Conservation (phyloP, 1,140 invertebrate species). For the Papilio polytes region DNA sequence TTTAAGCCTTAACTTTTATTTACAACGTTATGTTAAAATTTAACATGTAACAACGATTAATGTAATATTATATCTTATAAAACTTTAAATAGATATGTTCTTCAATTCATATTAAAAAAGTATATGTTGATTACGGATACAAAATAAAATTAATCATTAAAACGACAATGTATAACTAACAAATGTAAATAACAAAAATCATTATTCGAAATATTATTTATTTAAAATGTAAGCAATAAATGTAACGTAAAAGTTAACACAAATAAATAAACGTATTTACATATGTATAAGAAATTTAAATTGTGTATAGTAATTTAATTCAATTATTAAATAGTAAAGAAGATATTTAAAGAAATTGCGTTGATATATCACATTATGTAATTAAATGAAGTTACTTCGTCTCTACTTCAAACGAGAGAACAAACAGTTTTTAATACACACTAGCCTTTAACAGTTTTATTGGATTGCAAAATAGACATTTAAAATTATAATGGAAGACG, state of each 20-base stretch:
- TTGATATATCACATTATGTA: neutral
- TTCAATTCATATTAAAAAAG: conserved; percentile 54
- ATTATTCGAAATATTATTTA: neutral
- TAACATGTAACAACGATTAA: conserved; percentile 69
- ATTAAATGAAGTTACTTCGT: neutral
- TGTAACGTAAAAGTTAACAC: neutral
- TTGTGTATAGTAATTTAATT: neutral
- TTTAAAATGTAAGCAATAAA: neutral
- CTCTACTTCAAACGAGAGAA: neutral
- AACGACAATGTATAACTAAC: neutral
- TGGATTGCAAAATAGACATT: conserved; percentile 38
- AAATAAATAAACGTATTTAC: neutral
- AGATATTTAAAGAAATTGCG: neutral
- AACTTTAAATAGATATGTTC: conserved; percentile 79
- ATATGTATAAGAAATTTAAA: neutral
- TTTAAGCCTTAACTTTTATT: conserved; percentile 56
- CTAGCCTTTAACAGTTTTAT: conserved; percentile 48
- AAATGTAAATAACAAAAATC: neutral
- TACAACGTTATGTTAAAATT: conserved; percentile 67
- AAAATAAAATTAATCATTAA: neutral
- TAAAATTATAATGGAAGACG: conserved; percentile 56
- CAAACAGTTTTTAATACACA: conserved; percentile 42
- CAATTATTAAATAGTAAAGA: neutral
- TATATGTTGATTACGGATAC: conserved; percentile 1
- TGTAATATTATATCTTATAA: conserved; percentile 59